phyloP scores from a whole-genome alignment of 2,113 vertebrate genomes.

The Trinectes maculatus region DNA sequence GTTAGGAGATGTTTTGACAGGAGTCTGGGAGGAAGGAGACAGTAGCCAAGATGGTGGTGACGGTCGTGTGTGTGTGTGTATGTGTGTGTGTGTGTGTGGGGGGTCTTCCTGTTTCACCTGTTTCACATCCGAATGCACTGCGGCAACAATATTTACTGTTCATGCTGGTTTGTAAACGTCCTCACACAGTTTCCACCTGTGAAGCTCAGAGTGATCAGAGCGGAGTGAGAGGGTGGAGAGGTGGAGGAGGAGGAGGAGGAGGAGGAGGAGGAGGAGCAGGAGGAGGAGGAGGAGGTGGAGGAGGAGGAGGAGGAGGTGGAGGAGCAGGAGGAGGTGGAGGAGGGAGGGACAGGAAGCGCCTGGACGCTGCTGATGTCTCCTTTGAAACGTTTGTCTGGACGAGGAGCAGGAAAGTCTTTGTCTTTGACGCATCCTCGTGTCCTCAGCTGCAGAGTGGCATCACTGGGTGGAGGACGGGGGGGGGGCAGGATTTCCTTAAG shows the following conservation, averaged over 20 bases:
- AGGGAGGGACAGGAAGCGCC: constrained; percentile 50
- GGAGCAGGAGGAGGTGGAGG: not conserved
- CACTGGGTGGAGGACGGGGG: constrained; percentile 6
- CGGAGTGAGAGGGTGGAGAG: not conserved
- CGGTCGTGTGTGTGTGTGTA: no score
- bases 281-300: no score
- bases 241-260: not conserved
- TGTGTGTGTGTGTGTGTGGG: no score
- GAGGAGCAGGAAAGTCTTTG: constrained; percentile 47
- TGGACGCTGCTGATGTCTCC: constrained; percentile 40
- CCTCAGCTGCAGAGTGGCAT: no score
- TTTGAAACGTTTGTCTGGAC: constrained; percentile 34
- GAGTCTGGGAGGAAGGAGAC: constrained; percentile 46
- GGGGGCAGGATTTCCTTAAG: constrained; percentile 46
- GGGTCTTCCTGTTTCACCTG: no score
- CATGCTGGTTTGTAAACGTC: no score
- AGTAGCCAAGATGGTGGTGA: constrained; percentile 18
- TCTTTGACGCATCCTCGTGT: not conserved
- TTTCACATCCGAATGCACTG: no score
- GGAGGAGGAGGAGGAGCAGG: not conserved
- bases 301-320: not conserved
- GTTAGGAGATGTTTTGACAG: constrained; percentile 64
- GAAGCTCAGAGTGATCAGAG: no score
- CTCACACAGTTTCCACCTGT: no score
- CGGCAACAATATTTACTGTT: no score